Base-by-base conservation (phyloP, 2,888 invertebrate species). In the Suillia variegata region DNA sequence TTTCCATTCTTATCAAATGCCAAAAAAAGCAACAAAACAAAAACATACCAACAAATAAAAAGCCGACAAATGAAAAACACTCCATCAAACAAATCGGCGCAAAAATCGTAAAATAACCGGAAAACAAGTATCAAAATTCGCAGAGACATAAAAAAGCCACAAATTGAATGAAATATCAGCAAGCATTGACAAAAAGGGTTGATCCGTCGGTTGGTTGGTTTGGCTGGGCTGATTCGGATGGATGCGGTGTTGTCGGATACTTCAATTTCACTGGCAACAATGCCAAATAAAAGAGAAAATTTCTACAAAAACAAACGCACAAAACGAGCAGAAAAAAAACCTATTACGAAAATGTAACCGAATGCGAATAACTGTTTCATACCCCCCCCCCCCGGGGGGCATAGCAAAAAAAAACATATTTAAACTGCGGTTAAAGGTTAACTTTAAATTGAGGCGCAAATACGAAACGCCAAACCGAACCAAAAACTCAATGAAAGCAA, bases 161-260 rank as follows among this genome's bases (percentile, higher is more conserved):
- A 45, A 45, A 45, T 45, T 45, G 45, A 45, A 18, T 45, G 75
- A 73, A 74, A 73, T 73, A 74, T 75, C 70, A 75, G 75, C 72
- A 69, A 26, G n/a, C n/a, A n/a, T n/a, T 6, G 8, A 71, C 70
- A 66, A 47, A 47, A n/a, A n/a, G n/a, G n/a, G n/a, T n/a, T n/a
- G n/a, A n/a, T n/a, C n/a, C n/a, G n/a, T n/a, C n/a, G n/a, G n/a
- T n/a, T n/a, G n/a, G n/a, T n/a, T n/a, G n/a, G n/a, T n/a, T n/a
- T n/a, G n/a, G n/a, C n/a, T n/a, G n/a, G n/a, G n/a, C n/a, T n/a
- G n/a, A n/a, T n/a, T n/a, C n/a, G n/a, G n/a, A n/a, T n/a, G 38
- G 38, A 8, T 4, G 13, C 6, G 38, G 13, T 13, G 6, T 38
- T 38, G 10, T 26, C 10, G 38, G 38, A 8, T 13, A 38, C 38